Evolutionary conservation across 1,140 invertebrate species (phyloP).

Genomic region (Ectropis grisescens): DNA sequence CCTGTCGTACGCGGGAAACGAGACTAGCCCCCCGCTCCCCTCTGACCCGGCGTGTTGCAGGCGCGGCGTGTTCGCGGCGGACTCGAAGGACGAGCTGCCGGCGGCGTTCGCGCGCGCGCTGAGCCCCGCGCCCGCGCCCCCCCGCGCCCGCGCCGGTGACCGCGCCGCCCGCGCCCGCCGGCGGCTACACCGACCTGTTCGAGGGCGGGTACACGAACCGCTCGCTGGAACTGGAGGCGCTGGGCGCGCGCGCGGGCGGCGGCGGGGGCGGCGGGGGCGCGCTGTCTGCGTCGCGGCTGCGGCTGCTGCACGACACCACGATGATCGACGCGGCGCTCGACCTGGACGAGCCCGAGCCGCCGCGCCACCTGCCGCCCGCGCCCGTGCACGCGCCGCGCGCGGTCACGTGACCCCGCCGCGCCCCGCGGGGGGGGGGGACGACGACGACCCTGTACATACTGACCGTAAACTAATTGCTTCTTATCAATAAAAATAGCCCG

Average conservation of each 20-base stretch:
- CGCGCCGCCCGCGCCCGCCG: neutral
- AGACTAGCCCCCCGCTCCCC: too few relatives aligned
- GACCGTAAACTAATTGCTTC: conserved; percentile 1
- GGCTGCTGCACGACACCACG: conserved; percentile 83
- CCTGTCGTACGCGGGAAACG: too few relatives aligned
- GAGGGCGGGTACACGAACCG: conserved; percentile 32
- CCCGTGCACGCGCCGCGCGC: conserved; percentile 1
- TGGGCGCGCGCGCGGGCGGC: conserved; percentile 12
- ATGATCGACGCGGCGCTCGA: conserved; percentile 91
- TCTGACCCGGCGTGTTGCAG: conserved; percentile 10
- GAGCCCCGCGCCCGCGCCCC: conserved; percentile 4
- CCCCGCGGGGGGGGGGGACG: neutral
- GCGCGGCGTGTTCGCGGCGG: conserved; percentile 29
- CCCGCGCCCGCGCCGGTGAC: conserved; percentile 1
- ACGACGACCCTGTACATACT: conserved; percentile 6
- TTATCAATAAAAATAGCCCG: conserved; percentile 14
- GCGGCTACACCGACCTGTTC: conserved; percentile 22
- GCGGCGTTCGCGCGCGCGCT: conserved; percentile 22
- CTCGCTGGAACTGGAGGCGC: conserved; percentile 38
- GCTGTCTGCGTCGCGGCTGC: conserved; percentile 63
- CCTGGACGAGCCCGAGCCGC: conserved; percentile 76
- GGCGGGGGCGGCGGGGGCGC: conserved; percentile 20
- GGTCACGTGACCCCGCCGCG: neutral
- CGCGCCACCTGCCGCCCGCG: conserved; percentile 8
- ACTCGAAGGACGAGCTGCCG: conserved; percentile 31